Evolutionary conservation across 2,113 vertebrate genomes (phyloP).

Genomic region (Pelvicachromis taeniatus): DNA sequence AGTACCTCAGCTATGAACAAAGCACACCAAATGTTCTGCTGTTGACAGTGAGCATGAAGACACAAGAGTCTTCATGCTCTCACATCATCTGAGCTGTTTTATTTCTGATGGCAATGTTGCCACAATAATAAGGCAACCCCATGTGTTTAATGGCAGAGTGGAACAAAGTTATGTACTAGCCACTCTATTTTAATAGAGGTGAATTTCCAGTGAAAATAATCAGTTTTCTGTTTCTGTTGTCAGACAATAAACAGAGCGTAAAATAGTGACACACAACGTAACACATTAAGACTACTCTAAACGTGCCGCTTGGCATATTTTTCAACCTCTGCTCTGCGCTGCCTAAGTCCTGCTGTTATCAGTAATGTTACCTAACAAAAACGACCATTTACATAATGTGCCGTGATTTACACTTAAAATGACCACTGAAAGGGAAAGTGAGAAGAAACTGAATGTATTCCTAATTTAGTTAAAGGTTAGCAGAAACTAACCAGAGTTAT

Average conservation of each 20-base stretch:
- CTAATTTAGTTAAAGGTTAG: neutral
- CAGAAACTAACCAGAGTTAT: neutral
- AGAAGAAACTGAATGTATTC: too few relatives aligned
- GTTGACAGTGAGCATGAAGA: neutral
- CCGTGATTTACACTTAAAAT: neutral
- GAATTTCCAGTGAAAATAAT: neutral
- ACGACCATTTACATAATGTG: neutral
- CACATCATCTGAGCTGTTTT: neutral
- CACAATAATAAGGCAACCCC: neutral
- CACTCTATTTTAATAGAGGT: neutral
- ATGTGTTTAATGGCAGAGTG: neutral
- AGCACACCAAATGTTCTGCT: neutral
- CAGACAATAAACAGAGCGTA: neutral
- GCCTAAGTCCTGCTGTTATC: neutral
- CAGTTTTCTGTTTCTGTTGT: neutral
- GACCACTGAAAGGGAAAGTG: too few relatives aligned
- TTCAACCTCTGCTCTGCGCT: neutral
- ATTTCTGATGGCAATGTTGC: neutral
- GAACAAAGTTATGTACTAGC: neutral
- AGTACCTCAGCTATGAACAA: neutral
- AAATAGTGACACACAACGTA: neutral
- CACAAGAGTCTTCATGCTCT: neutral
- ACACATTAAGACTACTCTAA: neutral
- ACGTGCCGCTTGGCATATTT: neutral
- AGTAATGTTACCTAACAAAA: neutral